Evolutionary conservation across 2,113 vertebrate species (phyloP), one percentile per base, ranked within the genome.

Genomic region (Percina caprodes): DNA sequence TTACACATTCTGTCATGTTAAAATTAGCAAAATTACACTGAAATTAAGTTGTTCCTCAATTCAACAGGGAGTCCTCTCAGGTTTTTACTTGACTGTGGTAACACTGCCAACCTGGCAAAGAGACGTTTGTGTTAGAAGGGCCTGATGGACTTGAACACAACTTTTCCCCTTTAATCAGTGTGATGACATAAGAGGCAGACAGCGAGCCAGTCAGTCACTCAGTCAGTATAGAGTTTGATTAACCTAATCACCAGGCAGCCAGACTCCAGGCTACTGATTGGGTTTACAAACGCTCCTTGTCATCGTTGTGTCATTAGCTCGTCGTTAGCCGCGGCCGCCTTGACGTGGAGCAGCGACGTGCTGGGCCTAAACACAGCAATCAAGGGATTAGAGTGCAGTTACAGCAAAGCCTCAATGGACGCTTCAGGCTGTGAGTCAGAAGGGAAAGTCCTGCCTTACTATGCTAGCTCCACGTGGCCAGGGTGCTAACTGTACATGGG

Each of bases 291-390:
- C 69, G 86, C 86, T 80, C 83, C 89, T 88, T 91, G 92, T 93
- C 91, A 92, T 91, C 87, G 79, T 80, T 52, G 89, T 88, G 91
- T 90, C 91, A 92, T 91, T 92, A 92, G 92, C 88, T 86, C 74
- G 89, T 90, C 86, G 86, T 92, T 91, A 89, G 88, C 85, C 84
- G 82, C 54, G 76, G 89, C 89, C 84, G 61, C 82, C 86, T 86
- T 91, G 92, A 91, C 92, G 88, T 92, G 91, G 87, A 89, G 87
- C 88, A 91, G 90, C 84, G 72, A 86, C 77, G 79, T 84, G 83
- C 77, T 3, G 75, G 71, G 82, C 76, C 92, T 91, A 91, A 94
- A 94, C 92, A 94, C 88, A 86, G 91, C 91, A 95, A 94, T 94
- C 93, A 94, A 85, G 60, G 89, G 90, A 94, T 94, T 87, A 92